Base-by-base conservation (phyloP, 2,113 vertebrate genomes). In the Balaeniceps rex region DNA sequence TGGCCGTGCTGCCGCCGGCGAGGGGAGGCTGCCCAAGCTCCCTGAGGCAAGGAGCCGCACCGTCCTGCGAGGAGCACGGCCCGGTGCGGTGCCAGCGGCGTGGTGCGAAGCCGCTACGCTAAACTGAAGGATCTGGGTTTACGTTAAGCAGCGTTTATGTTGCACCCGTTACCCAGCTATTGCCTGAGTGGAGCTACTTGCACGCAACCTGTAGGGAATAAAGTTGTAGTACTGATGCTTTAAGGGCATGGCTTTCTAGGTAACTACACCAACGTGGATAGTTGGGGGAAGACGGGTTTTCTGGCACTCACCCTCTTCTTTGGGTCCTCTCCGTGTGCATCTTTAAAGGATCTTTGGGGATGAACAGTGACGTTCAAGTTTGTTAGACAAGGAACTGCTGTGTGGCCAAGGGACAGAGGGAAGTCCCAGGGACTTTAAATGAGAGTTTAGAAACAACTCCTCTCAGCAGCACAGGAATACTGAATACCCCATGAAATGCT, bases 61-160 rank as follows among this genome's bases (percentile, higher is more conserved):
- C 3, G 3, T 52, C 24, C 23, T 5, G 12, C 1, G 6, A 19
- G 55, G n/a, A 31, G 12, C 51, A 61, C 10, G 4, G 0, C 10
- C 31, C 7, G 4, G 38, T 9, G 21, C 13, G 1, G 12, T 16
- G 51, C 31, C 68, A 7, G 57, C 4, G 1, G 14, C 2, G 2
- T 25, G n/a, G 38, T 17, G 33, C 2, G 12, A 18, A 65, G 44
- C 58, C 10, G 0, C 9, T 4, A 7, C 2, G 0, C 31, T 49
- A 28, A 63, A 36, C 46, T 4, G 2, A 14, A 46, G n/a, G 38
- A 60, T 54, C 15, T 21, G 24, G 13, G 9, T 36, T 70, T 58
- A 19, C 3, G 0, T 66, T 70, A 52, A 47, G 71, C 58, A 42
- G 23, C 10, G 0, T 51, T 76, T 83, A n/a, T 17, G 0, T 47